These are phyloP conservation scores for Rousettus madagascariensis DNA, from an alignment of 2,797 vertebrate species.

Conservation along the genomic window DNA sequence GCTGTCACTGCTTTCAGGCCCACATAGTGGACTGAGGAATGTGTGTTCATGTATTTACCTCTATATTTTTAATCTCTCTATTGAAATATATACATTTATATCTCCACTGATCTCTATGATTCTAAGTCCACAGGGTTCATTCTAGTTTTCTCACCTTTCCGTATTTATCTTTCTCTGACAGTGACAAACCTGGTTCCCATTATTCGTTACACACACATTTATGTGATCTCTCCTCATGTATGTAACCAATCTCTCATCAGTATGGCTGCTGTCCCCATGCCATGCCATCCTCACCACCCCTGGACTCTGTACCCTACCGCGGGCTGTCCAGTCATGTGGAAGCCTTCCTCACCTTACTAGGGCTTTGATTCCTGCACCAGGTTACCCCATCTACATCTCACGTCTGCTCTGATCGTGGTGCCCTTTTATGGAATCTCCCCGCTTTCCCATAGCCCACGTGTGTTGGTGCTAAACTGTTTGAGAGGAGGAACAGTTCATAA, in stretches of 20 bases:
- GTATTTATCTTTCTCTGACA: neutral
- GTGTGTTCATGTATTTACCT: neutral
- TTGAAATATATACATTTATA: neutral
- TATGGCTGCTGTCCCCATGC: neutral
- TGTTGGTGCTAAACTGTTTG: neutral
- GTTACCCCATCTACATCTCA: neutral
- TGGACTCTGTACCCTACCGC: neutral
- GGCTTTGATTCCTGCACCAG: neutral
- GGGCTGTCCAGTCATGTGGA: neutral
- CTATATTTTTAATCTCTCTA: neutral
- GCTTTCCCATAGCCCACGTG: neutral
- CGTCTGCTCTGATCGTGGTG: neutral
- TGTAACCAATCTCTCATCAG: neutral
- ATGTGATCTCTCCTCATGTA: neutral
- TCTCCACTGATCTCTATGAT: neutral
- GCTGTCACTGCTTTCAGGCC: neutral
- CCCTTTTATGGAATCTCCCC: neutral
- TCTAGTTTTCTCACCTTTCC: neutral
- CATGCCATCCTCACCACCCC: neutral
- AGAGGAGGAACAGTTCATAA: neutral
- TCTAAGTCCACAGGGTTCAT: neutral
- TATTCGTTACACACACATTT: neutral
- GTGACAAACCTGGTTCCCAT: neutral
- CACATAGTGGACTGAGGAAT: neutral
- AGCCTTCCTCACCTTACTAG: neutral